Conservation (phyloP, 2,888 invertebrate genomes). For the Globia sparganii region DNA sequence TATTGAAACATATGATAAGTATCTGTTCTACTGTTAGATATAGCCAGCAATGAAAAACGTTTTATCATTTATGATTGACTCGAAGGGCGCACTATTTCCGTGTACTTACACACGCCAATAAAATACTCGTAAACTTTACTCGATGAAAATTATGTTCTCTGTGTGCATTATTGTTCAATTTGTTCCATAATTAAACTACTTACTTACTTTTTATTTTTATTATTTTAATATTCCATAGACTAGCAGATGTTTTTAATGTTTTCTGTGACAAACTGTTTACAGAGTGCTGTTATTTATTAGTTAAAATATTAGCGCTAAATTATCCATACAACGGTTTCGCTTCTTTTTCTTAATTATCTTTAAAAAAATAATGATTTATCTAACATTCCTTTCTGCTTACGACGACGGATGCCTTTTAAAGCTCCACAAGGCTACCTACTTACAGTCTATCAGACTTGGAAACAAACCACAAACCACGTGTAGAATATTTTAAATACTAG, state of each 20-base stretch:
- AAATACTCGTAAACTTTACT: conserved; percentile 43
- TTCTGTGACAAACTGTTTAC: background rate
- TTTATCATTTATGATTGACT: conserved; percentile 60
- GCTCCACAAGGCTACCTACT: conserved; percentile 9
- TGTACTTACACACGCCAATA: conserved; percentile 49
- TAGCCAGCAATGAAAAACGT: conserved; percentile 23
- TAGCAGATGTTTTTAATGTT: background rate
- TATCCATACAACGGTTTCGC: background rate
- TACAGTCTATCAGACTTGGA: background rate
- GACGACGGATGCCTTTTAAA: conserved; percentile 3
- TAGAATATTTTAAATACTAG: conserved; percentile 16
- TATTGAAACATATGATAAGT: conserved; percentile 23
- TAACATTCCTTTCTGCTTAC: background rate
- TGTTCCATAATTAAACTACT: conserved; percentile 13
- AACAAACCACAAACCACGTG: background rate
- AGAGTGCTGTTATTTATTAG: too few relatives aligned
- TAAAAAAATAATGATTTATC: background rate
- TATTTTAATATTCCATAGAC: background rate
- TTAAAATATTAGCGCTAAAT: background rate
- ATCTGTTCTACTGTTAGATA: conserved; percentile 46
- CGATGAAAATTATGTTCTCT: conserved; percentile 25
- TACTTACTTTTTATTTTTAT: background rate
- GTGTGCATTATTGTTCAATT: conserved; percentile 16
- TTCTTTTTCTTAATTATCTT: background rate
- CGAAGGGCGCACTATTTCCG: conserved; percentile 53